Evolutionary conservation across 1,140 invertebrate genomes (phyloP), one percentile per base, ranked within the genome.

Genomic region (Calosoma granatense): DNA sequence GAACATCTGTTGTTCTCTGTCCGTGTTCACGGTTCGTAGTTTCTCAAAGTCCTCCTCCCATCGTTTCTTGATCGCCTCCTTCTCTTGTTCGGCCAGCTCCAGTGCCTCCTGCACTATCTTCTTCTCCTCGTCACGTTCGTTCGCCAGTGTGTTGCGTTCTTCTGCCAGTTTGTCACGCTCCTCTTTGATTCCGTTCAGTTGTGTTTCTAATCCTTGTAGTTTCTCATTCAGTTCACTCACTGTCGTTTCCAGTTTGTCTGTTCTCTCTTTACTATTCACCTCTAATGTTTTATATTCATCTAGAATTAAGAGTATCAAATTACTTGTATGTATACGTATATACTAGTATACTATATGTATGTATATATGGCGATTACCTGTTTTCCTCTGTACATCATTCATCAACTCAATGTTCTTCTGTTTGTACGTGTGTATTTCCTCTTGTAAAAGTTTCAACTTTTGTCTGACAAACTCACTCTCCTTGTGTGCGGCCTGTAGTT

Each of bases 21-120:
- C 69, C 59, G 73, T 71, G 62, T 74, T 77, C 3, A 77, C 72
- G 2, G 78, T 81, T 55, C 78, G 70, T 21, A 83, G 65, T 61
- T 78, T 76, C 66, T 82, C 79, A 57, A 83, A 81, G 56, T 85
- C 82, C 60, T 75, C 72, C 60, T 83, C 78, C 75, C 79, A 83
- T 62, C 77, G 79, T 41, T 72, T 67, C 61, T 82, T 76, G 6
- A 81, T 72, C 61, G 76, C 72, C 60, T 76, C 70, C 57, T 80
- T 78, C 63, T 83, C 78, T 43, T 74, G 74, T 17, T 78, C 65
- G 1, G 81, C 78, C 60, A 78, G 76, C 26, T 84, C 81, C 22
- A 84, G 65, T 1, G 80, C 78, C 70, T 77, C 73, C 56, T 77
- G 73, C n/a, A 81, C 61, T 53, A 75, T 72, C 60, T 72, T 70